Evolutionary conservation across 1,140 invertebrate species (phyloP).

Genomic region (Euura lappo): DNA sequence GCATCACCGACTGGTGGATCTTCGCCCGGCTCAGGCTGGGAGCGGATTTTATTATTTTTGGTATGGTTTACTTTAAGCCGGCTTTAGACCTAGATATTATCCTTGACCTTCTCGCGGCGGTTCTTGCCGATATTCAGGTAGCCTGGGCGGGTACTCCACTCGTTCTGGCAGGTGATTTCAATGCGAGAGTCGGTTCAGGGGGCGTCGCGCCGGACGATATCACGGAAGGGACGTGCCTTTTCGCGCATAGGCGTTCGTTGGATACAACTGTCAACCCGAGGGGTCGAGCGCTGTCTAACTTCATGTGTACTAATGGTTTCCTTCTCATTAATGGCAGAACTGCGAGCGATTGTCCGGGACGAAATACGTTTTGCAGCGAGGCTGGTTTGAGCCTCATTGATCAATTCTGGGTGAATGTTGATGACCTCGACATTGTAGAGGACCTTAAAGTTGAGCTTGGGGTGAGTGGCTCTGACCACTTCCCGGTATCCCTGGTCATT

Average conservation of each 20-base stretch:
- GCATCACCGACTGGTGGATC: no score
- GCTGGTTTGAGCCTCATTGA: neutral
- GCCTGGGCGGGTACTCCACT: no score
- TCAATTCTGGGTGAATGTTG: neutral
- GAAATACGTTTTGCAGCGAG: neutral
- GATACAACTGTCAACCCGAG: neutral
- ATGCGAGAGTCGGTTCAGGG: neutral
- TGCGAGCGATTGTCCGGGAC: neutral
- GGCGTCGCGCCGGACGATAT: neutral
- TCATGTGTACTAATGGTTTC: neutral
- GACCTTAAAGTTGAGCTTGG: neutral
- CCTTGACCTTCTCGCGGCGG: no score
- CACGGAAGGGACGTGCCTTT: neutral
- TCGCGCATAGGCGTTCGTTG: neutral
- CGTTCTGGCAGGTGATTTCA: neutral
- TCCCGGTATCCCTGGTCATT: neutral
- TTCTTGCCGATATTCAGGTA: no score
- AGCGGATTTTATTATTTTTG: no score
- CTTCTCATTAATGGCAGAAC: neutral
- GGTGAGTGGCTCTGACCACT: neutral
- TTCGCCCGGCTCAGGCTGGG: no score
- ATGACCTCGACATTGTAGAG: neutral
- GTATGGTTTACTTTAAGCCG: no score
- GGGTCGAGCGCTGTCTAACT: neutral
- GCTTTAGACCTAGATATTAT: no score